Conservation (phyloP, 2,888 invertebrate species). For the Julus scanicus region DNA sequence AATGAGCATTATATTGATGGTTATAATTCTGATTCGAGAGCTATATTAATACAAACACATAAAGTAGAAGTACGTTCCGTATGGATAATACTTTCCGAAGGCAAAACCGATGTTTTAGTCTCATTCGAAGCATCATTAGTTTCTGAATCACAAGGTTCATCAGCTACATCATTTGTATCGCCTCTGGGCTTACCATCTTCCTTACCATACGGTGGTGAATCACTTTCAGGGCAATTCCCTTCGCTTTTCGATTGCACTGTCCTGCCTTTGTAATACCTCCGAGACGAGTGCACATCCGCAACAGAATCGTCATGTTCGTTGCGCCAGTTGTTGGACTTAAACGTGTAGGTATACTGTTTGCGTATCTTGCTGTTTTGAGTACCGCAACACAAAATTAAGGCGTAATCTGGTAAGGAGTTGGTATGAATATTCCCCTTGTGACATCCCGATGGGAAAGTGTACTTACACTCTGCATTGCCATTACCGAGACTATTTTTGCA, state of each 20-base stretch:
- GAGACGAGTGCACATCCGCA: background rate
- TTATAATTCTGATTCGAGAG: conserved; percentile 9
- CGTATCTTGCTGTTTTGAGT: conserved; percentile 38
- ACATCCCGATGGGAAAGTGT: conserved; percentile 14
- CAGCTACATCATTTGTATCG: background rate
- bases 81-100: conserved; percentile 19
- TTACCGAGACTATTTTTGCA: background rate
- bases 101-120: conserved; percentile 2
- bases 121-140: background rate
- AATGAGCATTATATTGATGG: background rate
- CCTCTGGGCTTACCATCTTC: background rate
- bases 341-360: conserved; percentile 52
- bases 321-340: conserved; percentile 26
- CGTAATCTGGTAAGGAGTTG: conserved; percentile 54
- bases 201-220: conserved; percentile 46
- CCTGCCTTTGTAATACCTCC: background rate
- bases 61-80: background rate
- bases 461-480: conserved; percentile 5
- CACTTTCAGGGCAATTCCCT: conserved; percentile 54
- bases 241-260: conserved; percentile 51
- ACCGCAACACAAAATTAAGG: conserved; percentile 51
- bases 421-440: conserved; percentile 29
- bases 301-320: background rate
- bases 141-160: conserved; percentile 6
- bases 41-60: conserved; percentile 26